These are phyloP conservation scores for Leptinotarsa haldemani DNA, from an alignment of 2,888 invertebrate genomes.

Conservation along the genomic window DNA sequence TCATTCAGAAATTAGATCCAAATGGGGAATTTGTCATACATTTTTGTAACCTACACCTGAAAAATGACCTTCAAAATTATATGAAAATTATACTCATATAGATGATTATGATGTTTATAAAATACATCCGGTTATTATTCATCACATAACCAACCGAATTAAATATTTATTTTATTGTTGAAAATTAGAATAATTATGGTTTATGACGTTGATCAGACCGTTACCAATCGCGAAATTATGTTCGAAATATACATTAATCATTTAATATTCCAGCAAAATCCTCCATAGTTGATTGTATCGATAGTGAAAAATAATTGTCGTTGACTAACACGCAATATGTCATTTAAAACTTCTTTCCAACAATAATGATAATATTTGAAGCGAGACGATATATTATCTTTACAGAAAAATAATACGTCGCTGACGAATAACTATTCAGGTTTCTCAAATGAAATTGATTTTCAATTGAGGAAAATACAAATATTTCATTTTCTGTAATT, in stretches of 20 bases:
- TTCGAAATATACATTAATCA: neutral
- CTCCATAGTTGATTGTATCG: neutral
- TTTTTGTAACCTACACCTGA: too few species aligned
- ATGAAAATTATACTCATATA: constrained; percentile 1
- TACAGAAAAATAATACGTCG: too few species aligned
- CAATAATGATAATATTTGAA: too few species aligned
- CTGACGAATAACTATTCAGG: too few species aligned
- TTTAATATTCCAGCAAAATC: neutral
- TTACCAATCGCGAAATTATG: neutral
- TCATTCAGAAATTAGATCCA: too few species aligned
- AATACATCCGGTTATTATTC: constrained; percentile 2
- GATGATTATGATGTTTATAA: neutral
- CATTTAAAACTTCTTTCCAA: too few species aligned
- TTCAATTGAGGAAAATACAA: too few species aligned
- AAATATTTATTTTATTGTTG: constrained; percentile 7
- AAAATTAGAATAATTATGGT: constrained; percentile 9
- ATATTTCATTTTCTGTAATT: too few species aligned
- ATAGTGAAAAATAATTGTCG: neutral
- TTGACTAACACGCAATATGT: too few species aligned
- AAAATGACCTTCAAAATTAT: neutral
- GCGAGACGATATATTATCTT: too few species aligned
- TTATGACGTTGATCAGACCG: neutral
- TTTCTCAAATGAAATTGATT: too few species aligned
- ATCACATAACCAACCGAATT: constrained; percentile 12
- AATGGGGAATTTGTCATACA: too few species aligned